Base-by-base conservation (phyloP, 1,140 invertebrate genomes). In the Potamilus streckersoni region DNA sequence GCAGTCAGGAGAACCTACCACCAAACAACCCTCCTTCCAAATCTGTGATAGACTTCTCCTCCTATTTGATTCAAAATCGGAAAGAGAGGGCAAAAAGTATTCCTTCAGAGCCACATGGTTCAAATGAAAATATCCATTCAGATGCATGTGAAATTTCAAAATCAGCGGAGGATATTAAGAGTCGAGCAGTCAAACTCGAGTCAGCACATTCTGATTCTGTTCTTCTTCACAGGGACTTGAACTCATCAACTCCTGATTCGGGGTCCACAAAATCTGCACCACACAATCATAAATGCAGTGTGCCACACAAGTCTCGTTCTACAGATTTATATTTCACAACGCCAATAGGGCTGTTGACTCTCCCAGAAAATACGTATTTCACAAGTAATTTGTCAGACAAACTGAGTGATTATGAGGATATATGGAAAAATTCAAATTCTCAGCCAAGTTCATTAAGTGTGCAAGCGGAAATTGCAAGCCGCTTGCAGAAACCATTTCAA, bases 361-460 rank as follows among this genome's bases (percentile, higher is more conserved):
- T 82, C 69, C 80, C 84, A 20, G 84, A 86, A 38, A 81, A 82
- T 66, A 19, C 77, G n/a, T 97, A 97, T 87, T 96, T 95, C 83
- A 92, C 94, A 75, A 96, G 95, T 86, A 95, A 94, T 12, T 91
- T 97, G 13, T 94, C 94, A 64, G 96, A 98, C 86, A 97, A 97
- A 91, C 93, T 96, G 31, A 97, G 95, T 74, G 96, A 98, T 90
- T 98, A 98, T 87, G 96, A 98, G 90, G 96, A 98, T 87, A 94
- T 98, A 78, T 98, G 96, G 96, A 93, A 83, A 64, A 78, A 81
- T 31, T 76, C 73, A 67, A 60, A 73, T 72, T 69, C 73, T n/a
- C 73, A 81, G 73, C 70, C 72, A 65, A 74, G 69, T 70, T 64
- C 67, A n/a, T 69, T 69, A 62, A 70, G 71, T 77, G 75, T 77